Conservation (phyloP, 2,113 vertebrate species). For the Hippoglossus stenolepis region DNA sequence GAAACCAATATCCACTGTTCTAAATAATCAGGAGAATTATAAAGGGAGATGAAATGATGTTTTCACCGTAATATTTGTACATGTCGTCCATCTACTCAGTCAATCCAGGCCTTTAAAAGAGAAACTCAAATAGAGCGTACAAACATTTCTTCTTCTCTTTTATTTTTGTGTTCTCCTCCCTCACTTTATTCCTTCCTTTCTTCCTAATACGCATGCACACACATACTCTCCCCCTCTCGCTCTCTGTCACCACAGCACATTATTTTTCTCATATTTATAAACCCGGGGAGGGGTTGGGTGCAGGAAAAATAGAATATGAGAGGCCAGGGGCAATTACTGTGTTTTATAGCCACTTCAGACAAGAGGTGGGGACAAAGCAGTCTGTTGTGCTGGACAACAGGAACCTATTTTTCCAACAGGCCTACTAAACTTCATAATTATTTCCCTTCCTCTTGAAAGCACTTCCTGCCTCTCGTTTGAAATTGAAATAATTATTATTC, state of each 20-base stretch:
- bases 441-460: constrained; percentile 9
- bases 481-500: background rate
- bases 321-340: constrained; percentile 21
- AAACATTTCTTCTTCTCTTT: background rate
- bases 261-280: constrained; percentile 28
- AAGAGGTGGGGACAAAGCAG: constrained; percentile 23
- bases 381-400: constrained; percentile 17
- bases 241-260: background rate
- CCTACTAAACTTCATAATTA: constrained; percentile 7
- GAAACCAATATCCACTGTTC: background rate
- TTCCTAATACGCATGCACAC: background rate
- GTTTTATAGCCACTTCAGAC: constrained; percentile 38
- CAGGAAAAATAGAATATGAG: background rate
- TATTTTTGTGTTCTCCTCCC: background rate
- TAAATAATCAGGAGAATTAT: background rate
- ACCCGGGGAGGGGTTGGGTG: background rate
- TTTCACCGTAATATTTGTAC: background rate
- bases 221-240: no score
- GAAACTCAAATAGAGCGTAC: no score
- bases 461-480: background rate
- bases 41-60: background rate
- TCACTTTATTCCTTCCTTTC: background rate
- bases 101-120: no score
- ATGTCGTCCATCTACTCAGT: no score
- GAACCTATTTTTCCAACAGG: constrained; percentile 9